Percentiles rank a stretch among this genome's conserved stretches.
These are phyloP conservation scores for Melieria crassipennis DNA, from an alignment of 2,888 invertebrate species.

Conservation along the genomic window DNA sequence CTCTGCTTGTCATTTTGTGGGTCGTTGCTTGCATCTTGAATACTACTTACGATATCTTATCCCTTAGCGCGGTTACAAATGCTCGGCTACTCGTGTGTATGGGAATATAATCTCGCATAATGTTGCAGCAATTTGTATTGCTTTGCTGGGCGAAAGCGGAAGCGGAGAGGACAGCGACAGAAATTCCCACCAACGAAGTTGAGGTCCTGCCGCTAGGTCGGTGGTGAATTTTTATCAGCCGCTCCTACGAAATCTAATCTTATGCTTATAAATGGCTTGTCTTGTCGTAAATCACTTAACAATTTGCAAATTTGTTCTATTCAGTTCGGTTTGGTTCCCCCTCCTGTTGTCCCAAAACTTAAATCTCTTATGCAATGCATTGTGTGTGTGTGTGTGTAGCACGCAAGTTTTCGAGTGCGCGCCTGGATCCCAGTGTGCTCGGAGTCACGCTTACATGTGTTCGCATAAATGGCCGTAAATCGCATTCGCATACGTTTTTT, in stretches of 20 bases:
- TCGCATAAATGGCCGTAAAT: constrained; percentile 61
- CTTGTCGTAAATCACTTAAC: constrained; percentile 66
- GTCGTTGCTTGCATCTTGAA: constrained; percentile 44
- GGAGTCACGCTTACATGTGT: constrained; percentile 52
- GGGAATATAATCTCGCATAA: constrained; percentile 56
- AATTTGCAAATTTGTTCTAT: constrained; percentile 59
- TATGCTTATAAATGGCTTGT: constrained; percentile 62
- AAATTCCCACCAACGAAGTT: background rate
- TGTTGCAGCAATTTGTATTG: constrained; percentile 56
- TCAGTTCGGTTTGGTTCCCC: background rate
- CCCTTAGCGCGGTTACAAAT: background rate
- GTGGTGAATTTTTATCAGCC: constrained; percentile 28
- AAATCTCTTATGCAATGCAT: background rate
- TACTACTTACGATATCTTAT: constrained; percentile 32
- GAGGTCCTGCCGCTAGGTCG: background rate
- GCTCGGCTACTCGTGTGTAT: constrained; percentile 36
- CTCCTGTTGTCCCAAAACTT: background rate
- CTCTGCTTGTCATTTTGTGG: constrained; percentile 43
- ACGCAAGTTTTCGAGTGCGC: background rate
- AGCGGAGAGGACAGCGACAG: background rate
- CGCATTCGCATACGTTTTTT: constrained; percentile 50
- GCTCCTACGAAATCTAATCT: constrained; percentile 56
- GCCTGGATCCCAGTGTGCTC: constrained; percentile 3
- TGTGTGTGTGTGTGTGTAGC: background rate
- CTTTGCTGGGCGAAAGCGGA: constrained; percentile 23